These are phyloP conservation scores for Allolobophora icterica DNA, from an alignment of 2,888 invertebrate genomes.

Conservation along the genomic window DNA sequence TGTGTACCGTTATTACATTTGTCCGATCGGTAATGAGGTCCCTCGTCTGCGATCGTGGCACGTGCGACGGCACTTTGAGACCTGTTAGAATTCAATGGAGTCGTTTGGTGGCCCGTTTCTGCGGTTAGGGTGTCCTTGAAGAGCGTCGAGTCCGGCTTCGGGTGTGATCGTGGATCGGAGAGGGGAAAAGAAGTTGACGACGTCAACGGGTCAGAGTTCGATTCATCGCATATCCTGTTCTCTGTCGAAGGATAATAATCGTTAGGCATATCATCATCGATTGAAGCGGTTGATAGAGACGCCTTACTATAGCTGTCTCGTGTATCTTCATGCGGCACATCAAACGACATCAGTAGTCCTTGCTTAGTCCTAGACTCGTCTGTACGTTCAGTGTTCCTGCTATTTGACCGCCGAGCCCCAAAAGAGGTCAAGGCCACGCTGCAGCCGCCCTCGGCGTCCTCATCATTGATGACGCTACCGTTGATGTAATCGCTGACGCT, in stretches of 20 bases:
- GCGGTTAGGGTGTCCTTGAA: background rate
- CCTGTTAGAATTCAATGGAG: background rate
- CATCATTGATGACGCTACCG: background rate
- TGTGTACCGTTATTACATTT: background rate
- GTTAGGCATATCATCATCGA: background rate
- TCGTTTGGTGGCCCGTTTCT: background rate
- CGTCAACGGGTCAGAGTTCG: background rate
- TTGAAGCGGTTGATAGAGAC: background rate
- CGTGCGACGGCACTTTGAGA: background rate
- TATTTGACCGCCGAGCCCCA: background rate
- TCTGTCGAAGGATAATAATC: background rate
- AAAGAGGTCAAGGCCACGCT: background rate
- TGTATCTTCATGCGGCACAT: background rate
- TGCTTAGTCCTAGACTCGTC: background rate
- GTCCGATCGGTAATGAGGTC: background rate
- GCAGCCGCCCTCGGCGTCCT: background rate
- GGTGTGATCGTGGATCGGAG: background rate
- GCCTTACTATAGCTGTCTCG: background rate
- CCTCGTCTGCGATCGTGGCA: background rate
- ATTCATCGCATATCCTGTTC: background rate
- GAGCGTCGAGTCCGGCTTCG: background rate
- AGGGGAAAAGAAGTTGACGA: background rate
- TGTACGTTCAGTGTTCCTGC: background rate
- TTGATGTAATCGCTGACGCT: background rate
- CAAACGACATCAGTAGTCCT: background rate